A percentile compares a stretch with the other conserved stretches of the same genome.
Evolutionary conservation across 37 sponge, comb jelly and placozoan species (phyloP).

Genomic region (Aphrocallistes beatrix): DNA sequence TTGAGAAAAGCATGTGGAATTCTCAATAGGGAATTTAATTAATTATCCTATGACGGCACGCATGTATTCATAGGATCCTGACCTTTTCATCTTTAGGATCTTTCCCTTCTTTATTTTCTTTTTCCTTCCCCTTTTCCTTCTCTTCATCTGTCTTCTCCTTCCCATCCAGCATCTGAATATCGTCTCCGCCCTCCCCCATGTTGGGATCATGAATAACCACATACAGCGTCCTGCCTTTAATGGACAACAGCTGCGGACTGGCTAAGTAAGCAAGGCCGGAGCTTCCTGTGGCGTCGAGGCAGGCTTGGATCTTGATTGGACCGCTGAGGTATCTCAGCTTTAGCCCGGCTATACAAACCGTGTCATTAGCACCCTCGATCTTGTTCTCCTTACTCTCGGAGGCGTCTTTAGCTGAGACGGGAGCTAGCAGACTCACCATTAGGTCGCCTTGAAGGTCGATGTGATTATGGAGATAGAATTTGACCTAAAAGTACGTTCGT

Average conservation of each 20-base stretch:
- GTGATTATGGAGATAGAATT: not conserved
- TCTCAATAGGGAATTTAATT: too few relatives aligned
- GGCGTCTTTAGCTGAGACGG: conserved; percentile 1
- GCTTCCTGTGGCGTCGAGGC: not conserved
- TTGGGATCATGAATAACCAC: not conserved
- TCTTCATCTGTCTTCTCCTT: not conserved
- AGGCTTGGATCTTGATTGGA: conserved; percentile 5
- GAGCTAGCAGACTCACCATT: not conserved
- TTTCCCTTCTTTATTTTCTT: too few relatives aligned
- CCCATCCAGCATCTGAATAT: not conserved
- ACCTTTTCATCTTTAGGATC: not conserved
- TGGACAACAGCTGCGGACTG: not conserved
- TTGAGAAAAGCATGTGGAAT: too few relatives aligned
- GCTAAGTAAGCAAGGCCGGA: not conserved
- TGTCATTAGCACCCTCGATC: not conserved
- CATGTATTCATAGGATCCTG: not conserved
- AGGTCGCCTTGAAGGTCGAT: not conserved
- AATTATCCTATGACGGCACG: too few relatives aligned
- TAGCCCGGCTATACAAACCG: not conserved
- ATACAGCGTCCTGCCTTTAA: not conserved
- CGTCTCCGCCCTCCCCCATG: not conserved
- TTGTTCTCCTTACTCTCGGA: conserved; percentile 9
- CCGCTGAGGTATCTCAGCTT: conserved; percentile 3
- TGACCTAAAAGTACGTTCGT: too few relatives aligned
- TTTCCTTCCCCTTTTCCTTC: not conserved